Evolutionary conservation across 2,888 invertebrate species (phyloP), one percentile per base, ranked within the genome.

Genomic region (Noctua comes): DNA sequence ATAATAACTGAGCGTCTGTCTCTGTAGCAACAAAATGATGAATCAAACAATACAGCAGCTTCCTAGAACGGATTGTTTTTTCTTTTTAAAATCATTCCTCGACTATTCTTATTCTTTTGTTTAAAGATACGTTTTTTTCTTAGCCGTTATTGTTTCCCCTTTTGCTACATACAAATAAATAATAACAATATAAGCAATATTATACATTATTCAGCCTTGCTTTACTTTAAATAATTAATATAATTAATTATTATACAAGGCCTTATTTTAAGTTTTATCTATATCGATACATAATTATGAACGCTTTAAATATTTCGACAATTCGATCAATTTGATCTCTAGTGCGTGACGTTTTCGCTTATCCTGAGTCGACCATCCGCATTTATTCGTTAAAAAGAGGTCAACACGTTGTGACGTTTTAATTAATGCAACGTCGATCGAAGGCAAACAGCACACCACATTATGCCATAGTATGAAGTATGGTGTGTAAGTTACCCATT

Each of bases 401-500:
- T 68, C 70, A 76, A 62, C 86, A 18, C 66, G 51, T 76, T 27
- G 62, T 59, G 57, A 77, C 72, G 68, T 40, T 64, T 75, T 76
- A 59, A 78, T 80, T 64, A 46, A 73, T 27, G 36, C 36, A 5
- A 10, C 21, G 64, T 64, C 43, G 82, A 88, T 43, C n/a, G 82
- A 88, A 89, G 89, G 86, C 46, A 57, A 86, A 31, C 86, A 69
- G 68, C 77, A 71, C 69, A 57, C 51, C 11, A 43, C 21, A 51
- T 36, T 59, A 64, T 70, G 31, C 68, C 48, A 57, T 77, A 65
- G 11, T 57, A 77, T 68, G 43, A 73, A 82, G 51, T 68, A 65
- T 62, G 59, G 13, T 68, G 43, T n/a, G 11, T 66, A 36, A 43
- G 31, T 7, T 66, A 36, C 48, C 69, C 79, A 82, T 78, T 80